Evolutionary conservation across 2,888 invertebrate species (phyloP).

Genomic region (Chesias legatella): DNA sequence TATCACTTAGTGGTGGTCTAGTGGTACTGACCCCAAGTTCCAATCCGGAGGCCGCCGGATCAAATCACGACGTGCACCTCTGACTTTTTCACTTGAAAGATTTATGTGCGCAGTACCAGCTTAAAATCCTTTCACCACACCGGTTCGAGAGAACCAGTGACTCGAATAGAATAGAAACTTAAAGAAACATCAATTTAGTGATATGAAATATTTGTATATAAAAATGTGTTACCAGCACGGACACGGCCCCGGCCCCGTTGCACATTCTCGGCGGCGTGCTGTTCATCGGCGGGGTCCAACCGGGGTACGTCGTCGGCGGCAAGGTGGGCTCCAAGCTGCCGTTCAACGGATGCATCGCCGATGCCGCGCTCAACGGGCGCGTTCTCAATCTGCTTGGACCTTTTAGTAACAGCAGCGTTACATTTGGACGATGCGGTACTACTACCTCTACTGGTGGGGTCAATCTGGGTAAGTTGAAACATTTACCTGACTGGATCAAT

Average conservation of each 20-base stretch:
- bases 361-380: conserved; percentile 92
- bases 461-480: conserved; percentile 45
- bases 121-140: too few species aligned
- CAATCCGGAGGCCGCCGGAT: too few species aligned
- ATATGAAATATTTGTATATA: not conserved
- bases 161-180: too few species aligned
- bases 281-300: conserved; percentile 93
- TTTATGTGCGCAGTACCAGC: too few species aligned
- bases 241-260: conserved; percentile 79
- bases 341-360: conserved; percentile 95
- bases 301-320: conserved; percentile 75
- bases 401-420: conserved; percentile 52
- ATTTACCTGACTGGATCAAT: not conserved
- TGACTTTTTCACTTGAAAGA: too few species aligned
- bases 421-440: conserved; percentile 54
- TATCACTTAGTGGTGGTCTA: too few species aligned
- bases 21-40: too few species aligned
- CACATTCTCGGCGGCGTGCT: conserved; percentile 85
- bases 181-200: too few species aligned
- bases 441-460: conserved; percentile 59
- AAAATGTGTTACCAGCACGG: conserved; percentile 66
- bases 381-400: conserved; percentile 60
- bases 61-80: too few species aligned
- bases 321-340: conserved; percentile 81
- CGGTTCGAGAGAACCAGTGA: too few species aligned